These are phyloP conservation scores for Caracal caracal DNA, from an alignment of 2,113 vertebrate genomes.

Conservation along the genomic window DNA sequence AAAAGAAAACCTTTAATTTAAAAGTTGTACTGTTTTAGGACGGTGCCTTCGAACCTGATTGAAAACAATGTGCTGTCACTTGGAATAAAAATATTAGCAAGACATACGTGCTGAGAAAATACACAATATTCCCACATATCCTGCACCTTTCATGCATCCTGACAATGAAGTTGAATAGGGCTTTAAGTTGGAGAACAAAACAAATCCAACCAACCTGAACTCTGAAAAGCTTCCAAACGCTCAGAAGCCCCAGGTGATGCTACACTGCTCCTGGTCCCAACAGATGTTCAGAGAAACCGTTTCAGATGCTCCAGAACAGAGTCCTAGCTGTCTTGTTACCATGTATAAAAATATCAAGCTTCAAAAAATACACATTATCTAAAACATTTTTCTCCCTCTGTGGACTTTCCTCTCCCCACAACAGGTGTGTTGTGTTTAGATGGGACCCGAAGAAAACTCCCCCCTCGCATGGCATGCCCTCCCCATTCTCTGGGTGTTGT, in stretches of 20 bases:
- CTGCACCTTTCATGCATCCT: background rate
- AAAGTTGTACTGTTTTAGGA: background rate
- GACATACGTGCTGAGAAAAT: background rate
- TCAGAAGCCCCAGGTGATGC: background rate
- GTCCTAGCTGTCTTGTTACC: background rate
- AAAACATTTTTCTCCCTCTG: background rate
- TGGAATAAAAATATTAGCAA: background rate
- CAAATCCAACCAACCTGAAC: background rate
- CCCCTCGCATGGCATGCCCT: background rate
- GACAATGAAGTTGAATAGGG: background rate
- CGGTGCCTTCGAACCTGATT: background rate
- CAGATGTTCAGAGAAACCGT: background rate
- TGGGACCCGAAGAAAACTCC: accelerated
- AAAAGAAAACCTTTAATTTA: background rate
- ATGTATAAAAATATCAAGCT: background rate
- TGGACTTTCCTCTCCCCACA: background rate
- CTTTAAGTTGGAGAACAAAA: background rate
- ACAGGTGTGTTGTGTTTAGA: background rate
- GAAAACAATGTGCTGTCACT: background rate
- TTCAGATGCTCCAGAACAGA: background rate
- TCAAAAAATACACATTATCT: background rate
- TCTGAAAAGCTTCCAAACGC: background rate
- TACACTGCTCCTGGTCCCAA: background rate
- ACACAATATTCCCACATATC: background rate
- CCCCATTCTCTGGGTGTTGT: no score